A percentile compares a stretch with the other conserved stretches of the same genome.
Evolutionary conservation across 2,797 vertebrate genomes (phyloP).

Genomic region (Gymnocypris eckloni): DNA sequence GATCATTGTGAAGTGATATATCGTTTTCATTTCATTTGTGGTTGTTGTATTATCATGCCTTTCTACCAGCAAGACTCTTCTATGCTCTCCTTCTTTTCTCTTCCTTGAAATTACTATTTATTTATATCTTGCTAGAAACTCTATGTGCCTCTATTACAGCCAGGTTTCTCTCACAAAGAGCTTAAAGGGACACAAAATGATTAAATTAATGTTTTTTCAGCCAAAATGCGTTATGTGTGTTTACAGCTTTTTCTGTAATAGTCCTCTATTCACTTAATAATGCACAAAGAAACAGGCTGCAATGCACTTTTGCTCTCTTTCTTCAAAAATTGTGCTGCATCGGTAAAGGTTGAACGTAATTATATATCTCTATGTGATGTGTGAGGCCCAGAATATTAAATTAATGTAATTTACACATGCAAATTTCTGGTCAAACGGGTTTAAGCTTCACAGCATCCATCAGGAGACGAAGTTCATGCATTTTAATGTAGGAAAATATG

Average conservation of each 20-base stretch:
- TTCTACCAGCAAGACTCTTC: not conserved
- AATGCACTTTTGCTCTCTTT: not conserved
- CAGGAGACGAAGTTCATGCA: not conserved
- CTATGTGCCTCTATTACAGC: not conserved
- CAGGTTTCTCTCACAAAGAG: not conserved
- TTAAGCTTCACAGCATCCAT: not conserved
- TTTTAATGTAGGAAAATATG: not conserved
- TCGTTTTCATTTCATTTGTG: not conserved
- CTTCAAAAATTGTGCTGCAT: not conserved
- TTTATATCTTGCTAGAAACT: not conserved
- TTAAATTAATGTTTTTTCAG: not conserved
- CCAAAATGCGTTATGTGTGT: not conserved
- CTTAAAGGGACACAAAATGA: not conserved
- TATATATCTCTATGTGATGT: not conserved
- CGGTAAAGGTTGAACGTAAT: not conserved
- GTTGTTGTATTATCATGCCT: not conserved
- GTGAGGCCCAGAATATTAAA: not conserved
- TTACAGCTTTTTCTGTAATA: not conserved
- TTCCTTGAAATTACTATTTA: not conserved
- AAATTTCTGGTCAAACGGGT: not conserved
- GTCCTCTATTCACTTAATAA: slow-evolving; percentile 5
- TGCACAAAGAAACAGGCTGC: not conserved
- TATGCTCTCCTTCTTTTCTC: not conserved
- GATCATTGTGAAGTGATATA: slow-evolving; percentile 33
- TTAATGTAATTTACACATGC: not conserved